phyloP scores from a whole-genome alignment of 2,113 vertebrate species.

The Paradisaea rubra region DNA sequence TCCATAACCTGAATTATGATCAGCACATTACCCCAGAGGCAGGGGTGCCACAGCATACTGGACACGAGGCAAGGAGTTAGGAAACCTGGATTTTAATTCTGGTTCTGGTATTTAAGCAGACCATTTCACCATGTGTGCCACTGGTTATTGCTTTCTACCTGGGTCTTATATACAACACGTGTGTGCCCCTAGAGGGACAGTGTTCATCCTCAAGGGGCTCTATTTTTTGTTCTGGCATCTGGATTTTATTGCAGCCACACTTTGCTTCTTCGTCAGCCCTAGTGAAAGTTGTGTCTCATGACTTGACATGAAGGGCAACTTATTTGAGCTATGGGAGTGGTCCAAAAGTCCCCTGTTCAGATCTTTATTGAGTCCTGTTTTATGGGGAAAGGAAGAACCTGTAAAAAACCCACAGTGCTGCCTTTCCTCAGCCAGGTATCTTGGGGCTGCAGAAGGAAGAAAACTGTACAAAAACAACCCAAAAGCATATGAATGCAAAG shows the following conservation, averaged over 20 bases:
- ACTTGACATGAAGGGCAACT: not conserved
- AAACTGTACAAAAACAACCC: not conserved
- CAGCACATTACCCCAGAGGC: not conserved
- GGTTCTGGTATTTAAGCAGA: not conserved
- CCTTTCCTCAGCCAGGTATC: not conserved
- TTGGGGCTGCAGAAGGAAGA: not conserved
- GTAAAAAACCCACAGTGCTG: not conserved
- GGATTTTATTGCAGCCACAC: not conserved
- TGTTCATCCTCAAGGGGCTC: not conserved
- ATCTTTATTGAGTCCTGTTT: not conserved
- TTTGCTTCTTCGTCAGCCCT: not conserved
- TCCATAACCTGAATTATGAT: not conserved
- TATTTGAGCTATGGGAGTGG: not conserved
- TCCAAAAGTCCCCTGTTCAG: not conserved
- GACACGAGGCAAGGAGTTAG: fast-evolving
- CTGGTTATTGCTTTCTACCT: not conserved
- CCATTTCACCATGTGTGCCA: not conserved
- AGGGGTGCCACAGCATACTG: not conserved
- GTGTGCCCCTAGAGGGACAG: not conserved
- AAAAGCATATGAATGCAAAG: not conserved
- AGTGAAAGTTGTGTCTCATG: not conserved
- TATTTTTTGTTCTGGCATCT: not conserved
- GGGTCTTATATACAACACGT: fast-evolving
- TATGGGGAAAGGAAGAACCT: not conserved
- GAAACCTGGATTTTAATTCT: not conserved